phyloP scores from a whole-genome alignment of 1,140 invertebrate species.

The Pseudomyrmex cubaensis region DNA sequence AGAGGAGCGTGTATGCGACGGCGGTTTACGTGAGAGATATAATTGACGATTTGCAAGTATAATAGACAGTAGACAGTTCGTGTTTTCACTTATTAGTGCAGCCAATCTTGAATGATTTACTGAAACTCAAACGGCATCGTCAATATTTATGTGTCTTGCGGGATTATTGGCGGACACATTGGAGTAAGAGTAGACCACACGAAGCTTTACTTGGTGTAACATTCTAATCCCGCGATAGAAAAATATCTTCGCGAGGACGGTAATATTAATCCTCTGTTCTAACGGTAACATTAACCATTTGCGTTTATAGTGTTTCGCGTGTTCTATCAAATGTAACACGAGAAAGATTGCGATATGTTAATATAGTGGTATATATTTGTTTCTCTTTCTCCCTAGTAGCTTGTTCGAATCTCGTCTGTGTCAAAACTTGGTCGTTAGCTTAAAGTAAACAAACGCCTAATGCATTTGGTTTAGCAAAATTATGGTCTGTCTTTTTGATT shows the following conservation, averaged over 20 bases:
- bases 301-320: not conserved
- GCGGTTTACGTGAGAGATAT: slow-evolving; percentile 59
- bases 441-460: no score
- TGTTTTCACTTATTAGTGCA: slow-evolving; percentile 81
- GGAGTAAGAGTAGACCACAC: not conserved
- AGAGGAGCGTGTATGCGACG: slow-evolving; percentile 49
- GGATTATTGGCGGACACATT: not conserved
- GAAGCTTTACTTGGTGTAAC: not conserved
- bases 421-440: not conserved
- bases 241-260: not conserved
- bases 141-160: not conserved
- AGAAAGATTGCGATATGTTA: slow-evolving; percentile 10
- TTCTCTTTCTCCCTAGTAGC: not conserved
- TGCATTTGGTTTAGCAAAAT: no score
- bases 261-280: slow-evolving; percentile 10
- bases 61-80: slow-evolving; percentile 72
- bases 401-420: slow-evolving; percentile 1
- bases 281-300: slow-evolving; percentile 21
- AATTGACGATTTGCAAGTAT: slow-evolving; percentile 82
- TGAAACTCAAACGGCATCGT: not conserved
- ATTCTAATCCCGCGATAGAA: slow-evolving; percentile 5
- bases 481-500: no score
- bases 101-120: slow-evolving; percentile 71
- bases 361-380: not conserved
- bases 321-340: not conserved